Conservation (phyloP, 2,888 invertebrate genomes). For the Leucoma salicis region DNA sequence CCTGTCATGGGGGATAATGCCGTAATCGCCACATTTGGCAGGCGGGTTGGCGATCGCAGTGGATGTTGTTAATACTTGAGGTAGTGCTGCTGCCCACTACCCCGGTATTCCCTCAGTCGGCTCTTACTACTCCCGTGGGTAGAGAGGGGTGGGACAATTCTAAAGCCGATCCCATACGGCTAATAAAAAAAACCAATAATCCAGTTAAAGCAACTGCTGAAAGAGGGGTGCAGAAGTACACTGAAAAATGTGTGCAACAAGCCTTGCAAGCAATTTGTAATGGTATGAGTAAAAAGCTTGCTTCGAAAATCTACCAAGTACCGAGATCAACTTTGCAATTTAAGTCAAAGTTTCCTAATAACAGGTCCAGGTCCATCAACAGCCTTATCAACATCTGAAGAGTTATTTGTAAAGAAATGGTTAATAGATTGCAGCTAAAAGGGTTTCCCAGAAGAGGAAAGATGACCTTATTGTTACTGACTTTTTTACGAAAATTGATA, state of each 20-base stretch:
- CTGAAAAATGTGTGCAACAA: neutral
- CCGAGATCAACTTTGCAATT: slow-evolving; percentile 2
- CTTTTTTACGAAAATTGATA: neutral
- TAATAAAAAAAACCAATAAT: neutral
- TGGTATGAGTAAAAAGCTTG: slow-evolving; percentile 2
- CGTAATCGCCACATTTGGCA: too few relatives aligned
- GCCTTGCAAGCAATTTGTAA: neutral
- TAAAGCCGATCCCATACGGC: too few relatives aligned
- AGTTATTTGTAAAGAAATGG: neutral
- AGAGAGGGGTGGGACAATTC: too few relatives aligned
- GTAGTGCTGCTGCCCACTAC: too few relatives aligned
- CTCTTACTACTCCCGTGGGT: too few relatives aligned
- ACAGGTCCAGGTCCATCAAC: neutral
- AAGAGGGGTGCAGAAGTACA: neutral
- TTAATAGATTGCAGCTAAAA: neutral
- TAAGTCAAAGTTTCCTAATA: neutral
- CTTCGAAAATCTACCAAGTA: neutral
- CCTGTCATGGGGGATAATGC: too few relatives aligned
- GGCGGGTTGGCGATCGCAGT: too few relatives aligned
- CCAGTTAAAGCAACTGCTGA: neutral
- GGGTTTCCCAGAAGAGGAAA: neutral
- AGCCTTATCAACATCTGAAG: too few relatives aligned
- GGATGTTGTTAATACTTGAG: too few relatives aligned
- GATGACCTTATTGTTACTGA: neutral
- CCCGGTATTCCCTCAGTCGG: too few relatives aligned